phyloP scores from a whole-genome alignment of 1,140 invertebrate genomes.

The Rhopalosiphum padi region DNA sequence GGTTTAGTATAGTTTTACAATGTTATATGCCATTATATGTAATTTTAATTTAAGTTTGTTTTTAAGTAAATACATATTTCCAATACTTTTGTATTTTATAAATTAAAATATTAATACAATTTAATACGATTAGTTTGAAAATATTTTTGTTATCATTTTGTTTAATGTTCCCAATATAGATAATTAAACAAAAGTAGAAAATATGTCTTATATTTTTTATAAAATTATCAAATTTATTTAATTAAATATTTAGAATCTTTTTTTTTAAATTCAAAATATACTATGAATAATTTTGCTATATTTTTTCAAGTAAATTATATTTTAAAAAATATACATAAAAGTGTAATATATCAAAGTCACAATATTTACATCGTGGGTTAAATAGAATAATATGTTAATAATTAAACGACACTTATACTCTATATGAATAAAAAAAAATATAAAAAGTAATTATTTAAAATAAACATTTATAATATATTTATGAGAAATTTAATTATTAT shows the following conservation, averaged over 20 bases:
- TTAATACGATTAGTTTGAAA: not conserved
- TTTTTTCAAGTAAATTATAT: not conserved
- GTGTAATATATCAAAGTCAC: no score
- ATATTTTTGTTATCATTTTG: not conserved
- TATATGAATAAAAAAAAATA: not conserved
- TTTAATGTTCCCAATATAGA: not conserved
- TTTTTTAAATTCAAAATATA: not conserved
- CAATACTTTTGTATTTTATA: not conserved
- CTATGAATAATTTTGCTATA: not conserved
- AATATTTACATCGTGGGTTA: not conserved
- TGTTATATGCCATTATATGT: no score
- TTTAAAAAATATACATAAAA: not conserved
- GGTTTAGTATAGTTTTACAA: no score
- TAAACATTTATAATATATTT: not conserved
- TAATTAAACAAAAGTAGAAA: not conserved
- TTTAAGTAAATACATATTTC: not conserved
- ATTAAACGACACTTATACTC: not conserved
- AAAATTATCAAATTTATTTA: not conserved
- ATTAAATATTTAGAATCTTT: not conserved
- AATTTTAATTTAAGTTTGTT: no score
- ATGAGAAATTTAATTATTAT: not conserved
- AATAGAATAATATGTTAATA: not conserved
- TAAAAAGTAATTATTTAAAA: not conserved
- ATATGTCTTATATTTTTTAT: not conserved
- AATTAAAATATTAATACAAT: not conserved